These are phyloP conservation scores for Octonoba sinensis DNA, from an alignment of 2,888 invertebrate genomes.

Conservation along the genomic window DNA sequence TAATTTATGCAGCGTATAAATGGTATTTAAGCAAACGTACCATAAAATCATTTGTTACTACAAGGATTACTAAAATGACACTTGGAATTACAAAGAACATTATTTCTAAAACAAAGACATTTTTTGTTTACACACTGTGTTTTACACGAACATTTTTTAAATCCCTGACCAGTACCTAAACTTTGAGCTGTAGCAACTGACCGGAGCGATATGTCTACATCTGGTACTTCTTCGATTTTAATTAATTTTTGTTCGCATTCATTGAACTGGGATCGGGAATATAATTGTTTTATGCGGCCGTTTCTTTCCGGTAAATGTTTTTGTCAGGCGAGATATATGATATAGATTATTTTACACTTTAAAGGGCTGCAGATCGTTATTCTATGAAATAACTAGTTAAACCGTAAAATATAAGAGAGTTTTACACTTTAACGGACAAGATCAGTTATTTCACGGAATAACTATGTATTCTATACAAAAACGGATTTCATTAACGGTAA, in stretches of 20 bases:
- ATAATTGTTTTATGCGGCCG: slow-evolving; percentile 31
- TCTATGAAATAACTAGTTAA: too few relatives aligned
- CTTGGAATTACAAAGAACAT: slow-evolving; percentile 27
- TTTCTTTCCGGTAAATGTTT: too few relatives aligned
- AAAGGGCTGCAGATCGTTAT: too few relatives aligned
- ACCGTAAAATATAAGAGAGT: too few relatives aligned
- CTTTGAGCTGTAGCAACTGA: slow-evolving; percentile 56
- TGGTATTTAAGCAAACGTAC: slow-evolving; percentile 51
- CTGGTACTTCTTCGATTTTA: slow-evolving; percentile 55
- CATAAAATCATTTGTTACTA: slow-evolving; percentile 48
- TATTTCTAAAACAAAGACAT: slow-evolving; percentile 50
- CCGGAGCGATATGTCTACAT: slow-evolving; percentile 55
- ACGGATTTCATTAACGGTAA: too few relatives aligned
- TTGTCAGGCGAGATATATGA: too few relatives aligned
- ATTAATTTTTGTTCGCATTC: slow-evolving; percentile 51
- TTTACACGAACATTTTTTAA: too few relatives aligned
- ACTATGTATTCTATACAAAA: too few relatives aligned
- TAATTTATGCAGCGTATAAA: slow-evolving; percentile 54
- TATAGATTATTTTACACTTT: too few relatives aligned
- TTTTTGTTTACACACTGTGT: slow-evolving; percentile 49
- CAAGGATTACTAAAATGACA: slow-evolving; percentile 39
- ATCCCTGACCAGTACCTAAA: slow-evolving; percentile 6
- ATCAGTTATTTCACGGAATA: too few relatives aligned
- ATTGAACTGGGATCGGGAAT: slow-evolving; percentile 50
- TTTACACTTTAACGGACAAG: too few relatives aligned